Conservation (phyloP, 2,113 vertebrate genomes). For the Emydura subglobosa region DNA sequence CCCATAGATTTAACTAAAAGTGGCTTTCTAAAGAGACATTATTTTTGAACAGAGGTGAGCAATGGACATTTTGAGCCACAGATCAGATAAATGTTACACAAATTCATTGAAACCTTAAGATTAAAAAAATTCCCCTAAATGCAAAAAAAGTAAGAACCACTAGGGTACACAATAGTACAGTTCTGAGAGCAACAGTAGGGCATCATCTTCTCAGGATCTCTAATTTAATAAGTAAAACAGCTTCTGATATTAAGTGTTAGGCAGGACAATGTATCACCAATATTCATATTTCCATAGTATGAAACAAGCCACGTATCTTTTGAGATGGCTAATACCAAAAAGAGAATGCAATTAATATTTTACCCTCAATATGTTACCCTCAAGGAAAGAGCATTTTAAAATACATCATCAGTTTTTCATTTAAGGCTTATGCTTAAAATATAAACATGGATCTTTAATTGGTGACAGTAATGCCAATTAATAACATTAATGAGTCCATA, state of each 20-base stretch:
- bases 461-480: neutral
- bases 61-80: neutral
- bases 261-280: neutral
- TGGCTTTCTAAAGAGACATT: neutral
- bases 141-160: neutral
- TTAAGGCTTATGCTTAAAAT: neutral
- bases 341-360: neutral
- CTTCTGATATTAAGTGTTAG: neutral
- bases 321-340: neutral
- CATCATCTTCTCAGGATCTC: neutral
- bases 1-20: neutral
- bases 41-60: neutral
- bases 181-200: neutral
- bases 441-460: neutral
- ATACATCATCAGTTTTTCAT: neutral
- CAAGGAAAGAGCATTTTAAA: neutral
- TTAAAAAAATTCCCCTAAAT: neutral
- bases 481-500: conserved; percentile 8
- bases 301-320: neutral
- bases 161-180: neutral
- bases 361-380: neutral
- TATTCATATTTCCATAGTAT: neutral
- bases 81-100: neutral
- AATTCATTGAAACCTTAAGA: neutral
- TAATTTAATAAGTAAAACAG: neutral